These are phyloP conservation scores for Acleris holmiana DNA, from an alignment of 2,888 invertebrate genomes.

Conservation along the genomic window DNA sequence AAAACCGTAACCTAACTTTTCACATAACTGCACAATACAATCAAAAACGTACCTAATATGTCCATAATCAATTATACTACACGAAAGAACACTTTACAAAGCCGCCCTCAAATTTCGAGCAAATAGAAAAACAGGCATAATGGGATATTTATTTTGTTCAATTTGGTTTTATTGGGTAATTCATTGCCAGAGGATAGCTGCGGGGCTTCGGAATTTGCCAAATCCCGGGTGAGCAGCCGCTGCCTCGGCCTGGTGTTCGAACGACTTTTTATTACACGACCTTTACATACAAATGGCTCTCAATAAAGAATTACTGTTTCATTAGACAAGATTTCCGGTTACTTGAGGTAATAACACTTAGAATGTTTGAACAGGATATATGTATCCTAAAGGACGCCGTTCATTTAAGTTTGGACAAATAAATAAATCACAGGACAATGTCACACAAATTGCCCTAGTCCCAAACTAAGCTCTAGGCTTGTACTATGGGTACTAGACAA, in stretches of 20 bases:
- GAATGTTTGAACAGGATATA: slow-evolving; percentile 4
- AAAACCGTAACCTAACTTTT: background rate
- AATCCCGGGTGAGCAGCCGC: slow-evolving; percentile 62
- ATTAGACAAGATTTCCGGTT: slow-evolving; percentile 44
- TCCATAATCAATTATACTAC: slow-evolving; percentile 36
- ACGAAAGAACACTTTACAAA: slow-evolving; percentile 47
- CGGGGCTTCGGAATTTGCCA: slow-evolving; percentile 59
- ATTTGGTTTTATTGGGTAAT: slow-evolving; percentile 82
- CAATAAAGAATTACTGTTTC: slow-evolving; percentile 58
- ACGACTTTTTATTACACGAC: slow-evolving; percentile 65
- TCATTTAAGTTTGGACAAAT: no score
- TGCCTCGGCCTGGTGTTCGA: slow-evolving; percentile 50
- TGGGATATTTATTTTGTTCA: slow-evolving; percentile 78
- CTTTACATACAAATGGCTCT: slow-evolving; percentile 72
- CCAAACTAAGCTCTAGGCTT: no score
- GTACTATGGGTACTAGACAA: no score
- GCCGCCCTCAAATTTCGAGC: slow-evolving; percentile 50
- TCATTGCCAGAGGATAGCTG: slow-evolving; percentile 69
- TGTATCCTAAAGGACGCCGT: no score
- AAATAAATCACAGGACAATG: no score
- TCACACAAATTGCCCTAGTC: no score
- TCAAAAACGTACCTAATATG: slow-evolving; percentile 36
- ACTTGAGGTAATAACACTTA: slow-evolving; percentile 18
- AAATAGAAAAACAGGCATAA: slow-evolving; percentile 72
- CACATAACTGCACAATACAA: slow-evolving; percentile 14